Evolutionary conservation across 2,797 vertebrate species (phyloP), one percentile per base, ranked within the genome.

Genomic region (Ciconia nigra): DNA sequence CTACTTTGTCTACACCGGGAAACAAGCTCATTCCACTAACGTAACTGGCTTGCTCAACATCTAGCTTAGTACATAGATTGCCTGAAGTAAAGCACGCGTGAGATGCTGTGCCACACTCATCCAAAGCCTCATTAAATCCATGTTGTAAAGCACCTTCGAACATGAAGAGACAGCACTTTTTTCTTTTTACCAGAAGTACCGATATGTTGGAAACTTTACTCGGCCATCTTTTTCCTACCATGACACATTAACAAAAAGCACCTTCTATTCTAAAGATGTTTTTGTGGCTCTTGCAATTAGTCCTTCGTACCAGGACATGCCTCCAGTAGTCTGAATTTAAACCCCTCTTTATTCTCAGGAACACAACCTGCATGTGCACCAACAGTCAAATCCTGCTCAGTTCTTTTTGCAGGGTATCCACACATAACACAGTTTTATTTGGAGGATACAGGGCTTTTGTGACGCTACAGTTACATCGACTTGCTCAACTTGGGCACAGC

Each of bases 401-500:
- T 3, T 28, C 47, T 5, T 13, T 4, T 0, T 20, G 77, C 51
- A 19, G 59, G 39, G 39, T 2, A 25, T 2, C 31, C 33, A 1
- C 31, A 5, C 12, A 1, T 3, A 13, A 2, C 22, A 4, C 14
- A 5, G 29, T 5, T 41, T 4, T 6, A 8, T 20, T 49, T 4
- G 9, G 22, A 10, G 44, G 44, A 22, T 2, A 3, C 20, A 4
- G 25, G 5, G 4, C 41, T n/a, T 19, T 1, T 3, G 19, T 2
- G 10, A 13, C 3, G 29, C 28, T 17, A 3, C 52, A 13, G 3
- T 6, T 19, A 1, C 26, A n/a, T 1, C 0, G 5, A 12, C 55
- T 5, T 1, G 7, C 29, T 11, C 3, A 7, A 2, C 25, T 5
- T 1, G 3, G 24, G 37, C 31, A 0, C 8, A 3, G 51, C 63